Evolutionary conservation across 2,888 invertebrate species (phyloP).

Genomic region (Microctonus brassicae): DNA sequence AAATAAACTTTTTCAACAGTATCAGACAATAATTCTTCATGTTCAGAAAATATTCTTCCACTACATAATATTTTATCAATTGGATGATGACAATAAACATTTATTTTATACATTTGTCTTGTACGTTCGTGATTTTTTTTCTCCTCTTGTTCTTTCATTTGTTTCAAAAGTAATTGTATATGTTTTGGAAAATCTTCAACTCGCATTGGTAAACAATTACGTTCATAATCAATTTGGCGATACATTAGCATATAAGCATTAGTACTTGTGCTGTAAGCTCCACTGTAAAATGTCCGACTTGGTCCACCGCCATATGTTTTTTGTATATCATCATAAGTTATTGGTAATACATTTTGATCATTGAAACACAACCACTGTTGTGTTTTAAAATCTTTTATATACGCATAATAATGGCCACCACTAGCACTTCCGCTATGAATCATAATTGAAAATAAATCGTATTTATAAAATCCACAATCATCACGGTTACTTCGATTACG

Average conservation of each 20-base stretch:
- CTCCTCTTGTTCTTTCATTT: conserved; percentile 78
- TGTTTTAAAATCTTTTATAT: conserved; percentile 84
- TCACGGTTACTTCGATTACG: conserved; percentile 63
- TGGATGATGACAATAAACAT: conserved; percentile 77
- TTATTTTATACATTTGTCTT: conserved; percentile 75
- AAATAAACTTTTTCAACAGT: conserved; percentile 75
- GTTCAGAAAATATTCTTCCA: conserved; percentile 74
- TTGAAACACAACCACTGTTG: conserved; percentile 90
- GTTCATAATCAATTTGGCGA: conserved; percentile 78
- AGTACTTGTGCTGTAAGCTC: conserved; percentile 83
- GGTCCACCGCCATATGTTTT: conserved; percentile 86
- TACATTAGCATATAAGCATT: conserved; percentile 95
- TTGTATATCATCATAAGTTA: conserved; percentile 84
- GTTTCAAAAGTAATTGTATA: conserved; percentile 75
- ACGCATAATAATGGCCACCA: conserved; percentile 93
- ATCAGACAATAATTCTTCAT: conserved; percentile 74
- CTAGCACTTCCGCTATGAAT: conserved; percentile 92
- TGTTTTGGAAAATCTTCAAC: conserved; percentile 82
- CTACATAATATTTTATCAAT: conserved; percentile 72
- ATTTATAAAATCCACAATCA: conserved; percentile 79
- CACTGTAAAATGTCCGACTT: conserved; percentile 77
- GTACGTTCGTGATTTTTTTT: conserved; percentile 74
- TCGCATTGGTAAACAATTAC: conserved; percentile 77
- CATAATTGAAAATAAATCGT: conserved; percentile 92
- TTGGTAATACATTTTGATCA: conserved; percentile 84